phyloP scores from a whole-genome alignment of 2,113 vertebrate species.

The Galeopterus variegatus region DNA sequence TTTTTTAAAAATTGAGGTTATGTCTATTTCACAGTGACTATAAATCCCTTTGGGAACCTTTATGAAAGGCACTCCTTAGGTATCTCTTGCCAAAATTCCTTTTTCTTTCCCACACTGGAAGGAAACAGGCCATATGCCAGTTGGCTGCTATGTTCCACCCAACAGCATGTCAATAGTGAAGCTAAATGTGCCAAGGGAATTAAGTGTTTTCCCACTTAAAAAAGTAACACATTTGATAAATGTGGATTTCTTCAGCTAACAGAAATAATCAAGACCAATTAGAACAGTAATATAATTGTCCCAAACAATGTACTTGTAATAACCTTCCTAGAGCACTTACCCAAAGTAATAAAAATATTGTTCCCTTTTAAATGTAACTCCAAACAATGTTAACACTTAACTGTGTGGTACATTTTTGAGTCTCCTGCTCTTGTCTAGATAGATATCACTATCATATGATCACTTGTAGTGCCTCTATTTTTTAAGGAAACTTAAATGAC shows the following conservation, averaged over 20 bases:
- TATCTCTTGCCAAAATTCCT: constrained; percentile 79
- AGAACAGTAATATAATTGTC: constrained; percentile 46
- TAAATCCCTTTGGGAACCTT: constrained; percentile 77
- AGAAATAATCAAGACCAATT: constrained; percentile 57
- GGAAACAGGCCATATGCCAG: constrained; percentile 77
- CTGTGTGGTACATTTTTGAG: background rate
- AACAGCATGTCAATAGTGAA: constrained; percentile 65
- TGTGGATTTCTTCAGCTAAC: constrained; percentile 4
- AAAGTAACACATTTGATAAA: constrained; percentile 65
- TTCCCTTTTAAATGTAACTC: constrained; percentile 46
- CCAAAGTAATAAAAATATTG: background rate
- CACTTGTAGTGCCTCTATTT: background rate
- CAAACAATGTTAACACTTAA: constrained; percentile 37
- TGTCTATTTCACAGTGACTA: constrained; percentile 73
- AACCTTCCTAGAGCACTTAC: constrained; percentile 29
- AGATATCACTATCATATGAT: background rate
- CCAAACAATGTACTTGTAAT: constrained; percentile 13
- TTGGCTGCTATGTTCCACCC: constrained; percentile 61
- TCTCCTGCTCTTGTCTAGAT: background rate
- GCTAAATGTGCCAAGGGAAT: constrained; percentile 64
- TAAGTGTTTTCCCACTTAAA: constrained; percentile 59
- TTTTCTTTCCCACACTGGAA: constrained; percentile 81
- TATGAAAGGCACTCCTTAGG: constrained; percentile 71
- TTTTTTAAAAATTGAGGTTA: constrained; percentile 75
- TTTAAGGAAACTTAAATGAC: constrained; percentile 25